A percentile compares a stretch with the other conserved stretches of the same genome.
Conservation (phyloP, 2,113 vertebrate species). For the Urocolius indicus region DNA sequence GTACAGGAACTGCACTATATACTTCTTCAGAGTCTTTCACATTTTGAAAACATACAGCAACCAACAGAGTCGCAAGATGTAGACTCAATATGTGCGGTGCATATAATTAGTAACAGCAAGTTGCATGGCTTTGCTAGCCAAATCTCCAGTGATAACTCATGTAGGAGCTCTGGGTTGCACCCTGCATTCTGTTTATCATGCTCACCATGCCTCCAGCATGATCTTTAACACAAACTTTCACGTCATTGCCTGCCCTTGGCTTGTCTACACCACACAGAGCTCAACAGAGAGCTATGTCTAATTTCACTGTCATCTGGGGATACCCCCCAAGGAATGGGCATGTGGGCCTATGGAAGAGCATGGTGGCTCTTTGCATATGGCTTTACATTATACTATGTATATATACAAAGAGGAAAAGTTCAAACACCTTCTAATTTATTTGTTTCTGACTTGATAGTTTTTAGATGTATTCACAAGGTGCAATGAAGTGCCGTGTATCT, state of each 20-base stretch:
- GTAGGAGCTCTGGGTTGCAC: background rate
- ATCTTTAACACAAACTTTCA: background rate
- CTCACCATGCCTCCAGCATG: background rate
- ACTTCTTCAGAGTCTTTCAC: background rate
- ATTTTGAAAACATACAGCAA: background rate
- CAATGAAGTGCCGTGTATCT: fast-evolving
- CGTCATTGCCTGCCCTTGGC: background rate
- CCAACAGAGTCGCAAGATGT: background rate
- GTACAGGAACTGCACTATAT: background rate
- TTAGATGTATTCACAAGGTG: background rate
- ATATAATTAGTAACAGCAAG: background rate
- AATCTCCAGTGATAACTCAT: background rate
- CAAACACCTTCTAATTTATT: background rate
- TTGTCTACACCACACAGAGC: background rate
- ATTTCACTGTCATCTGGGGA: fast-evolving
- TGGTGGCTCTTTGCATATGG: background rate
- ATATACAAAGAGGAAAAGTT: background rate
- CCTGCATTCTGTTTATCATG: background rate
- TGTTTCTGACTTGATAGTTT: background rate
- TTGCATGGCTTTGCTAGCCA: background rate
- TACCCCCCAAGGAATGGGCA: background rate
- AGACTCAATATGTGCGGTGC: background rate
- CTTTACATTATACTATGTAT: background rate
- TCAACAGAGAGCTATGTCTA: background rate
- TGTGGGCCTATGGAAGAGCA: background rate